These are phyloP conservation scores for Melinaea marsaeus DNA, from an alignment of 2,888 invertebrate genomes.

Conservation along the genomic window DNA sequence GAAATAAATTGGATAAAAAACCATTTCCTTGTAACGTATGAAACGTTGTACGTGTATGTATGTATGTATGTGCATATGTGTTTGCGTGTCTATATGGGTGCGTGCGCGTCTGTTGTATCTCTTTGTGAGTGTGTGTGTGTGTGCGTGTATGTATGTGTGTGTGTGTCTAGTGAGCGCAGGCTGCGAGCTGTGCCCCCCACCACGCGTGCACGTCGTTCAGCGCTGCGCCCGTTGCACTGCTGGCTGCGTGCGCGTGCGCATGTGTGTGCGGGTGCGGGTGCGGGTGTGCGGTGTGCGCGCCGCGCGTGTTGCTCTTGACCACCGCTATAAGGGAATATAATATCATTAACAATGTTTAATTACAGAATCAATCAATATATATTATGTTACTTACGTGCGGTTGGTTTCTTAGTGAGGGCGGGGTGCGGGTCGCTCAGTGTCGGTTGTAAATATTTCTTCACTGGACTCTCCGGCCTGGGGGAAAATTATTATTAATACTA, in stretches of 20 bases:
- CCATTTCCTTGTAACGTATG: too few relatives aligned
- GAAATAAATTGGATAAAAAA: too few relatives aligned
- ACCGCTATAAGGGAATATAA: slow-evolving; percentile 35
- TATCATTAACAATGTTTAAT: not conserved
- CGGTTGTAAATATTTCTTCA: slow-evolving; percentile 88
- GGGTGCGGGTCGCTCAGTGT: slow-evolving; percentile 86
- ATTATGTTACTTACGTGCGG: slow-evolving; percentile 68
- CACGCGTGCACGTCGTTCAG: slow-evolving; percentile 88
- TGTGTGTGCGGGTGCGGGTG: slow-evolving; percentile 20
- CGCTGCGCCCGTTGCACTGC: slow-evolving; percentile 50
- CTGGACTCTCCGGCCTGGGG: too few relatives aligned
- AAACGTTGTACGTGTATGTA: too few relatives aligned
- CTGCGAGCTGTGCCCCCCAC: slow-evolving; percentile 87
- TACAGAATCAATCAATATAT: not conserved
- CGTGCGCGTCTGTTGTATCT: too few relatives aligned
- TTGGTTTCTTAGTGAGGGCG: slow-evolving; percentile 78
- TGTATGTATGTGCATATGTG: too few relatives aligned
- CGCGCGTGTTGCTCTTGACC: slow-evolving; percentile 46
- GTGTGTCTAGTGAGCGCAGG: slow-evolving; percentile 19
- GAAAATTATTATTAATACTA: too few relatives aligned
- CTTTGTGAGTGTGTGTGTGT: too few relatives aligned
- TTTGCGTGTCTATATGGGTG: too few relatives aligned
- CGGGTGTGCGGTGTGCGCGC: slow-evolving; percentile 19
- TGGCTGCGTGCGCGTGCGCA: slow-evolving; percentile 25
- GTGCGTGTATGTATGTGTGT: not conserved